Percentiles rank a stretch among this genome's conserved stretches.
Conservation (phyloP, 1,140 invertebrate species). For the Drosophila malerkotliana region DNA sequence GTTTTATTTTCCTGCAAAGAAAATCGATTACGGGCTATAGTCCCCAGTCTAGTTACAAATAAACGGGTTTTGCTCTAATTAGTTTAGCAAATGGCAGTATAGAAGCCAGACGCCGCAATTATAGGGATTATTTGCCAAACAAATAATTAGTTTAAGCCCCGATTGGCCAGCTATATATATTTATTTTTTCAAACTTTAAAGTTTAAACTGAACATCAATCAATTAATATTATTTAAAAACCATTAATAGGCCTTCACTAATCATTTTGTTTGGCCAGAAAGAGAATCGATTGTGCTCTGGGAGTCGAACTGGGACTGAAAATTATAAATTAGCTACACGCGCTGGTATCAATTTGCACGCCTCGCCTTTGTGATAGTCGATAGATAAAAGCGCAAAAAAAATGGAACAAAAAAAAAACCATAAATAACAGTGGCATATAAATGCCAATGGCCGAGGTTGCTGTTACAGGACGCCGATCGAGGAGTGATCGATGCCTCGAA, state of each 20-base stretch:
- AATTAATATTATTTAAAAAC: conserved; percentile 73
- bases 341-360: conserved; percentile 62
- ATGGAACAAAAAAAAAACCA: conserved; percentile 4
- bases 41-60: too few species aligned
- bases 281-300: background rate
- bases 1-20: conserved; percentile 31
- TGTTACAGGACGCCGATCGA: conserved; percentile 4
- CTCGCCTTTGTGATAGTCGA: conserved; percentile 49
- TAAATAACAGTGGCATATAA: conserved; percentile 26
- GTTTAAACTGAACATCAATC: background rate
- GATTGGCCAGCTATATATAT: background rate
- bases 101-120: conserved; percentile 26
- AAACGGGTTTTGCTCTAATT: background rate
- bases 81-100: background rate
- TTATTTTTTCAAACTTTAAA: too few species aligned
- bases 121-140: conserved; percentile 18
- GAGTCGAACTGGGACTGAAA: conserved; percentile 16
- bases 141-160: conserved; percentile 25
- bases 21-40: conserved; percentile 24
- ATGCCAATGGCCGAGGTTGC: conserved; percentile 5
- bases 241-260: conserved; percentile 77
- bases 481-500: conserved; percentile 18
- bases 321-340: conserved; percentile 72
- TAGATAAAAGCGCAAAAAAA: conserved; percentile 23
- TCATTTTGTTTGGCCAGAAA: conserved; percentile 72